Evolutionary conservation across 2,113 vertebrate genomes (phyloP).

Genomic region (Thunnus thynnus): DNA sequence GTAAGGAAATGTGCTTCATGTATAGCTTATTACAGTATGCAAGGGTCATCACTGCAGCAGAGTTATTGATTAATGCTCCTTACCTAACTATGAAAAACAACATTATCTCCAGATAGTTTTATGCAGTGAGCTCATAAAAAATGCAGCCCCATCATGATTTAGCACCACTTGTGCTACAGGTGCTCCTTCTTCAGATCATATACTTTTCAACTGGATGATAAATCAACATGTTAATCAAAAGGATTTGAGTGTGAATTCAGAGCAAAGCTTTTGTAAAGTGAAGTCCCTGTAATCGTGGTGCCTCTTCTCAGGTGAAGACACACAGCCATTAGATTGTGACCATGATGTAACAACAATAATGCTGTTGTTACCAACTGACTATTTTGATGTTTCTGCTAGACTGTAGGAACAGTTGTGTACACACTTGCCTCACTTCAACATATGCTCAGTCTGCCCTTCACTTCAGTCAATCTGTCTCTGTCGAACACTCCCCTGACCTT

Average conservation of each 20-base stretch:
- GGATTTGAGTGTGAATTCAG: not conserved
- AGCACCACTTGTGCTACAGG: slow-evolving; percentile 24
- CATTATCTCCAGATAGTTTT: slow-evolving; percentile 35
- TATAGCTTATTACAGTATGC: slow-evolving; percentile 10
- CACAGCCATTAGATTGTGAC: not conserved
- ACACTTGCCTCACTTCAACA: slow-evolving; percentile 4
- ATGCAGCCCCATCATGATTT: slow-evolving; percentile 31
- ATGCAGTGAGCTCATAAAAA: slow-evolving; percentile 53
- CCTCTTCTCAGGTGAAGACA: not conserved
- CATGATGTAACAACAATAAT: not conserved
- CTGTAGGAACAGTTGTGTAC: slow-evolving; percentile 6
- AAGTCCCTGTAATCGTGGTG: too few species aligned
- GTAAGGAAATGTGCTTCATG: slow-evolving; percentile 14
- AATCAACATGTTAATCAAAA: slow-evolving; percentile 34
- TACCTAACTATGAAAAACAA: slow-evolving; percentile 40
- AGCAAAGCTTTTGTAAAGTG: not conserved
- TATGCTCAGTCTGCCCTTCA: slow-evolving; percentile 32
- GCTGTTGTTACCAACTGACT: not conserved
- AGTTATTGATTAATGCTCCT: slow-evolving; percentile 36
- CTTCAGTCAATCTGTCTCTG: slow-evolving; percentile 26
- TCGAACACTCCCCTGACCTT: slow-evolving; percentile 60
- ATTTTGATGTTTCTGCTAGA: slow-evolving; percentile 5
- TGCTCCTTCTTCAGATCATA: slow-evolving; percentile 28
- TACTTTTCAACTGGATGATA: slow-evolving; percentile 25
- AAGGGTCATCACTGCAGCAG: slow-evolving; percentile 12